These are phyloP conservation scores for Drosophila nr. perissopoda DNA, from an alignment of 2,888 invertebrate genomes.

Conservation along the genomic window DNA sequence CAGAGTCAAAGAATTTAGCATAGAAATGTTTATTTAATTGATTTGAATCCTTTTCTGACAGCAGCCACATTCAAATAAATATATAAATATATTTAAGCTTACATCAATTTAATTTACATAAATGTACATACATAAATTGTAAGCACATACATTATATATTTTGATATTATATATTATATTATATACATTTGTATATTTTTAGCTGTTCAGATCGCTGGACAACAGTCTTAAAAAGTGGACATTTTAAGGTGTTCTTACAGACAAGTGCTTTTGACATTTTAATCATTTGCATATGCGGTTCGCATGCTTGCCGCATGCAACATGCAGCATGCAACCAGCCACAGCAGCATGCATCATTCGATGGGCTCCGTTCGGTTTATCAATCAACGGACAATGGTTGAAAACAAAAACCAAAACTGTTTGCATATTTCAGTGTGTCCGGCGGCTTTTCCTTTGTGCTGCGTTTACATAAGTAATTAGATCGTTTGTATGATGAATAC, in stretches of 20 bases:
- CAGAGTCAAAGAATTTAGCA: too few species aligned
- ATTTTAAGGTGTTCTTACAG: not conserved
- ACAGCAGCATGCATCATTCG: not conserved
- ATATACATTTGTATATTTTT: too few species aligned
- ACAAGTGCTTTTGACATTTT: not conserved
- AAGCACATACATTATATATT: too few species aligned
- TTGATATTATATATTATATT: too few species aligned
- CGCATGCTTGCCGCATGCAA: not conserved
- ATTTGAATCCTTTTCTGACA: not conserved
- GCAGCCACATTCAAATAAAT: not conserved
- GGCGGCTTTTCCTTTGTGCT: slow-evolving; percentile 30
- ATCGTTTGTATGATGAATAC: slow-evolving; percentile 42
- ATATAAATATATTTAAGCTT: not conserved
- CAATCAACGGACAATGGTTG: slow-evolving; percentile 67
- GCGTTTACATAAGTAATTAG: slow-evolving; percentile 71
- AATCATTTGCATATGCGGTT: slow-evolving; percentile 7
- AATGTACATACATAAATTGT: not conserved
- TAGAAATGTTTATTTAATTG: not conserved
- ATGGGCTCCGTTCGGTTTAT: slow-evolving; percentile 12
- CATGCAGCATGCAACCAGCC: not conserved
- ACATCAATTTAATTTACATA: too few species aligned
- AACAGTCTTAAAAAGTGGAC: not conserved
- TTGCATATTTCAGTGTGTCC: slow-evolving; percentile 40
- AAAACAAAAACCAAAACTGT: slow-evolving; percentile 12
- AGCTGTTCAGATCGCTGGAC: not conserved